phyloP scores from a whole-genome alignment of 2,113 vertebrate species.

The Lynx canadensis region DNA sequence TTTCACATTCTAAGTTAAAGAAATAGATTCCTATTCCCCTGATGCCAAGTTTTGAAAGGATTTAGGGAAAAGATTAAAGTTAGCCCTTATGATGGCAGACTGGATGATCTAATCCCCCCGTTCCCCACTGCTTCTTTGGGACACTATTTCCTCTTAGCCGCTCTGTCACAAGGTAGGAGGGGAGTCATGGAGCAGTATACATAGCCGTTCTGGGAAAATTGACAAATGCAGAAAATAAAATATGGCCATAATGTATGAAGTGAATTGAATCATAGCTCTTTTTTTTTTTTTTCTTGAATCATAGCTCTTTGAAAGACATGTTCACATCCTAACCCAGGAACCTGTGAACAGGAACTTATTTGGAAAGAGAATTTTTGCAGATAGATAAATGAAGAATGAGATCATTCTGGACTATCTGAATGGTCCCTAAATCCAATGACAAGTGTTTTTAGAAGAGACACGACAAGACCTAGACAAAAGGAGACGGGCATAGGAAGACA shows the following conservation, averaged over 20 bases:
- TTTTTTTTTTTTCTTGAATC: background rate
- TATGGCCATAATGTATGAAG: background rate
- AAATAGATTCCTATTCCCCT: background rate
- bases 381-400: background rate
- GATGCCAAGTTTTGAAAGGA: background rate
- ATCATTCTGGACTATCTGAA: background rate
- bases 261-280: background rate
- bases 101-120: background rate
- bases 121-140: background rate
- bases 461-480: background rate
- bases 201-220: background rate
- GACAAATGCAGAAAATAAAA: background rate
- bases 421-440: background rate
- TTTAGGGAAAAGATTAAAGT: slow-evolving; percentile 21
- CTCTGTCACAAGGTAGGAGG: background rate
- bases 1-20: background rate
- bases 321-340: background rate
- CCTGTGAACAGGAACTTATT: background rate
- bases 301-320: background rate
- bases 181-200: background rate
- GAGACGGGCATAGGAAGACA: background rate
- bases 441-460: background rate
- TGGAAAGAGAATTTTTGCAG: background rate
- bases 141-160: background rate
- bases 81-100: background rate